Evolutionary conservation across 2,888 invertebrate genomes (phyloP).

Genomic region (Cybosia mesomella): DNA sequence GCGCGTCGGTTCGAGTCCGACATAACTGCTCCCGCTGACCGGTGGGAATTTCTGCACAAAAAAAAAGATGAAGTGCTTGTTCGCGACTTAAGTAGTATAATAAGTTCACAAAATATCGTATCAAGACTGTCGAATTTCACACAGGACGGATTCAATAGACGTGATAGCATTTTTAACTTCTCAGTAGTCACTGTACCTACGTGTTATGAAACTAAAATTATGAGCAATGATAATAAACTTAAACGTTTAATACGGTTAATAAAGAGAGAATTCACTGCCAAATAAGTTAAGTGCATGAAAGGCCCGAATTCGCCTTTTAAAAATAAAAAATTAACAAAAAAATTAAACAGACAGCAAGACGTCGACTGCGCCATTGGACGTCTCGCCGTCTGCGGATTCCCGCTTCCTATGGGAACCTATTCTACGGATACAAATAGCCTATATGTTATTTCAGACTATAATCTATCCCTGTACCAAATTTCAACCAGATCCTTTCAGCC

Average conservation of each 20-base stretch:
- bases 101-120: not conserved
- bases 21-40: no score
- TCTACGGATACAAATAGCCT: no score
- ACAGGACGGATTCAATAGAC: not conserved
- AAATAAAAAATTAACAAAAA: slow-evolving; percentile 3
- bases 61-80: no score
- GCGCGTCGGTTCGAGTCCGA: no score
- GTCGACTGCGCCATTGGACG: not conserved
- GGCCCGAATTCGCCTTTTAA: slow-evolving; percentile 6
- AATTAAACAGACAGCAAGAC: not conserved
- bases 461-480: no score
- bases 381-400: no score
- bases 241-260: slow-evolving; percentile 41
- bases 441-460: no score
- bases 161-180: slow-evolving; percentile 16
- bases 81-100: no score
- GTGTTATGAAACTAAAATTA: slow-evolving; percentile 16
- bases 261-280: slow-evolving; percentile 5
- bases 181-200: slow-evolving; percentile 37
- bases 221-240: not conserved
- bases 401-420: no score
- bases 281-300: not conserved
- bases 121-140: not conserved
- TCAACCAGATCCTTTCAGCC: no score
- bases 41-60: no score